These are phyloP conservation scores for Ormyrus labotus DNA, from an alignment of 2,888 invertebrate genomes.

Conservation along the genomic window DNA sequence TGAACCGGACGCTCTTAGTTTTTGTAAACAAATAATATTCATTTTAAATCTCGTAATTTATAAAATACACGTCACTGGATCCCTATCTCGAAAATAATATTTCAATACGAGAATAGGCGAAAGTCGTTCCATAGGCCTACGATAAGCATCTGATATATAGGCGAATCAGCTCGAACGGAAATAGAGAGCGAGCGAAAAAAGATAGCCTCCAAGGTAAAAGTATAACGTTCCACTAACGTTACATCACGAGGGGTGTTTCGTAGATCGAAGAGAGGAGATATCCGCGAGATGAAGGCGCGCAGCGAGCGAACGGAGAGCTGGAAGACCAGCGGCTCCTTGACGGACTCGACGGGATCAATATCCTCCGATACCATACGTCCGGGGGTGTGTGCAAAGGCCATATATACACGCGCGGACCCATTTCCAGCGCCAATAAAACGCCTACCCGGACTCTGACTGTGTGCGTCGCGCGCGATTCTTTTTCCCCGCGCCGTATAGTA, in stretches of 20 bases:
- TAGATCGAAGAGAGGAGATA: constrained; percentile 53
- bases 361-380: constrained; percentile 74
- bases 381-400: constrained; percentile 63
- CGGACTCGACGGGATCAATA: constrained; percentile 74
- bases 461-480: constrained; percentile 71
- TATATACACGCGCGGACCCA: constrained; percentile 67
- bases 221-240: not conserved
- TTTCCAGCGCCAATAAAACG: constrained; percentile 75
- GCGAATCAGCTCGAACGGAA: not conserved
- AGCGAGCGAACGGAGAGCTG: constrained; percentile 47
- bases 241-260: constrained; percentile 18
- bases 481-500: constrained; percentile 61
- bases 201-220: constrained; percentile 47
- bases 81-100: too few relatives aligned
- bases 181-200: constrained; percentile 31
- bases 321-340: constrained; percentile 75
- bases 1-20: too few relatives aligned
- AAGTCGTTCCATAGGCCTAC: constrained; percentile 14
- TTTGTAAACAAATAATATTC: too few relatives aligned
- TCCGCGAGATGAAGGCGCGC: constrained; percentile 37
- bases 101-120: not conserved
- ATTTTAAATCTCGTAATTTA: too few relatives aligned
- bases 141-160: constrained; percentile 46
- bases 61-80: too few relatives aligned
- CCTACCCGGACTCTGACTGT: constrained; percentile 64